These are phyloP conservation scores for Dendrocincla fuliginosa DNA, from an alignment of 2,797 vertebrate genomes.

Conservation along the genomic window DNA sequence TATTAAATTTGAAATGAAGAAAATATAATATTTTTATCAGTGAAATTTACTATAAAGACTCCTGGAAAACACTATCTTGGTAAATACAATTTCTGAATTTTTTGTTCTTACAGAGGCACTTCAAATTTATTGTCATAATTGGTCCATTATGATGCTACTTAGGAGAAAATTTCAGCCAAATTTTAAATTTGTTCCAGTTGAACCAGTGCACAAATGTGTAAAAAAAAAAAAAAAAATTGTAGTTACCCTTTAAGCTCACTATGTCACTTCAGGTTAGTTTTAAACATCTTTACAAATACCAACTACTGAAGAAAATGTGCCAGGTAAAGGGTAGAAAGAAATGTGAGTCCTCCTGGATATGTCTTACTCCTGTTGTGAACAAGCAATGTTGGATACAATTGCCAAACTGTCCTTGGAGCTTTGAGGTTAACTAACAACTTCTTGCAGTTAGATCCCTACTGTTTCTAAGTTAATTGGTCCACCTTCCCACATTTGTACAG, in stretches of 20 bases:
- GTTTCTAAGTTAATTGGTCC: constrained; percentile 22
- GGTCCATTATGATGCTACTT: fast-evolving
- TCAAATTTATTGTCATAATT: neutral
- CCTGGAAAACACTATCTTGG: neutral
- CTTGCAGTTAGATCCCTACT: neutral
- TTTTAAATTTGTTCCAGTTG: neutral
- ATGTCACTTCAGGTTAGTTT: neutral
- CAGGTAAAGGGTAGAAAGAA: neutral
- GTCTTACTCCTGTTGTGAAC: neutral
- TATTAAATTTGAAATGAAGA: neutral
- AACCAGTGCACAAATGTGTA: neutral
- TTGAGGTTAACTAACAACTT: neutral
- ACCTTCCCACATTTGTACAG: neutral
- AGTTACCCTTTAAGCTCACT: neutral
- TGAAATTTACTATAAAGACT: neutral
- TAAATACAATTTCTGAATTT: neutral
- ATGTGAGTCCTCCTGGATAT: neutral
- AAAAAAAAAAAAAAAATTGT: fast-evolving
- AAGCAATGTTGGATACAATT: neutral
- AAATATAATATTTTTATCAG: neutral
- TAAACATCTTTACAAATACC: neutral
- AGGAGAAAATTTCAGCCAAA: neutral
- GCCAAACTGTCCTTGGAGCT: neutral
- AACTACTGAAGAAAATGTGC: neutral
- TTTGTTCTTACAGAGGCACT: neutral